phyloP scores from a whole-genome alignment of 1,140 invertebrate species.

The Leptinotarsa texana region DNA sequence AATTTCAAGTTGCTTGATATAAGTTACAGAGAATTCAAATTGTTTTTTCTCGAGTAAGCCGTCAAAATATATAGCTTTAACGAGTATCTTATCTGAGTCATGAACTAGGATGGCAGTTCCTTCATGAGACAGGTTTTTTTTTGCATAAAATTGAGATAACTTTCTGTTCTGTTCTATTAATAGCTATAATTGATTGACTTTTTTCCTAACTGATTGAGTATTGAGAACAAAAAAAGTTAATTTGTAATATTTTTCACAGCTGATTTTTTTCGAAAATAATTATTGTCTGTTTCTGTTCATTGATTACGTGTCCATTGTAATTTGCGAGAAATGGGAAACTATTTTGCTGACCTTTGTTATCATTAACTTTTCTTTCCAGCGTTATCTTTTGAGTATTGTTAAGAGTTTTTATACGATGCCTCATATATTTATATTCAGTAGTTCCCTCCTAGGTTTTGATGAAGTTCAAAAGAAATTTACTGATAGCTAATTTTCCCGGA shows the following conservation, averaged over 20 bases:
- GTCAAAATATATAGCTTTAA: constrained; percentile 10
- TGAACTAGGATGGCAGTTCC: neutral
- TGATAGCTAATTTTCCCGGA: neutral
- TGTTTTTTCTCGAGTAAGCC: neutral
- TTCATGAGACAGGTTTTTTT: neutral
- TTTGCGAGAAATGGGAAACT: neutral
- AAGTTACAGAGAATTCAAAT: too few relatives aligned
- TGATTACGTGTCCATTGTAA: neutral
- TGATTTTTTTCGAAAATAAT: constrained; percentile 11
- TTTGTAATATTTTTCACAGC: constrained; percentile 3
- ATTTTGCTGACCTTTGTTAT: neutral
- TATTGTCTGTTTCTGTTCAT: neutral
- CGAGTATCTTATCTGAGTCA: neutral
- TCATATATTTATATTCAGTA: constrained; percentile 14
- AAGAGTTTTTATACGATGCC: neutral
- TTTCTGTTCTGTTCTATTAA: constrained; percentile 15
- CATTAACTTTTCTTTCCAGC: neutral
- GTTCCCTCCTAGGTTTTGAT: neutral
- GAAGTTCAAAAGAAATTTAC: neutral
- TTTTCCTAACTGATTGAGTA: constrained; percentile 8
- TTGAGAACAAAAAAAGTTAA: neutral
- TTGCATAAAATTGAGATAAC: constrained; percentile 7
- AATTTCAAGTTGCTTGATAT: too few relatives aligned
- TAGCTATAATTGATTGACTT: neutral
- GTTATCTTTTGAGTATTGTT: constrained; percentile 8